Base-by-base conservation (phyloP, 1,140 invertebrate genomes). In the Rhagoletis pomonella region DNA sequence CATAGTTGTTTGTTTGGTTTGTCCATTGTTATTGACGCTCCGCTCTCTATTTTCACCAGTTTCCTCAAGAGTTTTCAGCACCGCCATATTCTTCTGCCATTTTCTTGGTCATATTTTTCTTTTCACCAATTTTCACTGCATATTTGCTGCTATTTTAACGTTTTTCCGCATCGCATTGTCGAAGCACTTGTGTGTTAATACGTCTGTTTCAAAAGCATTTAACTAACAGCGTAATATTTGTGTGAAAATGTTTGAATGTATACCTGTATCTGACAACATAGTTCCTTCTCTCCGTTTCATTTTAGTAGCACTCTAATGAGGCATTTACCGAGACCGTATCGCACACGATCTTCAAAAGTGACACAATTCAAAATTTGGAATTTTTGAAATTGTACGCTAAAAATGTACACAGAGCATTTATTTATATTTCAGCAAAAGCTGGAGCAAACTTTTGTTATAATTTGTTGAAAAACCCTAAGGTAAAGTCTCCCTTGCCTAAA, bases 261-360 rank as follows among this genome's bases (percentile, higher is more conserved):
- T 12, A 55, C 9, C 4, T 55, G 9, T 55, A 47, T 9, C 14
- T 73, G 1, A n/a, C 39, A 44, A 73, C 42, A 9, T 69, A 69
- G 39, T 69, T 47, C 6, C 47, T 55, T 39, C 44, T 7, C 29
- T 9, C 39, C 42, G 19, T 50, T 39, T 50, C 69, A 77, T 12
- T 50, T 73, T 77, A 50, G 69, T 77, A 17, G 47, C 44, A 47
- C 69, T 77, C 69, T 77, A 77, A 47, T 77, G 47, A 17, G 44
- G 2, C 47, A 50, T 55, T n/a, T 19, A 4, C n/a, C 17, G 47
- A 42, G 73, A n/a, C n/a, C n/a, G n/a, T n/a, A n/a, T n/a, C n/a
- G n/a, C n/a, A n/a, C n/a, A n/a, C n/a, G n/a, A n/a, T n/a, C n/a
- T n/a, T n/a, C n/a, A n/a, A n/a, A n/a, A n/a, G n/a, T n/a, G n/a